Evolutionary conservation across 2,888 invertebrate species (phyloP).

Genomic region (Dusona sp.): DNA sequence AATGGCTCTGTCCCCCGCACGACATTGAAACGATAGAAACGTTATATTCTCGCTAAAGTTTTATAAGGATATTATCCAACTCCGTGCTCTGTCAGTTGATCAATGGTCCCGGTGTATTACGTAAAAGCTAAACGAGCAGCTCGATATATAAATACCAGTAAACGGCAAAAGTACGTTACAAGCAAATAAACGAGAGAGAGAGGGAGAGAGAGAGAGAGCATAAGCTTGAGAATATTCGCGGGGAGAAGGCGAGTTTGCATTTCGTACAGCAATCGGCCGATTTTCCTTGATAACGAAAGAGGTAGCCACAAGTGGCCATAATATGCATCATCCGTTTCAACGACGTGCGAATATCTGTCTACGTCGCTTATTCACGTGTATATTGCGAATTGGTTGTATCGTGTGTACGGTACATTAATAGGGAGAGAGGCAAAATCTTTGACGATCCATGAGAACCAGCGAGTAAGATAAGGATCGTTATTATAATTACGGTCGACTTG

Average conservation of each 20-base stretch:
- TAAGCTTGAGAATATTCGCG: slow-evolving; percentile 34
- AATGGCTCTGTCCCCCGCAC: slow-evolving; percentile 60
- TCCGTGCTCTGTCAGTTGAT: slow-evolving; percentile 54
- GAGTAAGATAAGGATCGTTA: not conserved
- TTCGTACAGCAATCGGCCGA: slow-evolving; percentile 33
- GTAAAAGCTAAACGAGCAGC: slow-evolving; percentile 60
- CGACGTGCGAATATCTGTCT: slow-evolving; percentile 47
- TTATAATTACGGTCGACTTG: slow-evolving; percentile 5
- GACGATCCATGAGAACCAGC: not conserved
- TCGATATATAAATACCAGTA: slow-evolving; percentile 19
- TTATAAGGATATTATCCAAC: slow-evolving; percentile 68
- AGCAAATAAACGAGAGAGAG: slow-evolving; percentile 23
- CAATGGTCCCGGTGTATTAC: slow-evolving; percentile 57
- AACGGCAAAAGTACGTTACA: slow-evolving; percentile 29
- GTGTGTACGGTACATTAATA: slow-evolving; percentile 24
- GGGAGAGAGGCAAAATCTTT: slow-evolving; percentile 23
- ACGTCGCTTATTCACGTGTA: slow-evolving; percentile 7
- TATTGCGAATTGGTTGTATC: slow-evolving; percentile 6
- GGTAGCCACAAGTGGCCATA: slow-evolving; percentile 15
- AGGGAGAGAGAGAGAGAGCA: not conserved
- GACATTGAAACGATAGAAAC: slow-evolving; percentile 73
- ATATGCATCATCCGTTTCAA: slow-evolving; percentile 55
- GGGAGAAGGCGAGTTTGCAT: slow-evolving; percentile 36
- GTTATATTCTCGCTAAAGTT: slow-evolving; percentile 69
- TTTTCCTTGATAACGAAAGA: slow-evolving; percentile 17